Base-by-base conservation (phyloP, 2,888 invertebrate genomes). In the Pedicia rivosa region DNA sequence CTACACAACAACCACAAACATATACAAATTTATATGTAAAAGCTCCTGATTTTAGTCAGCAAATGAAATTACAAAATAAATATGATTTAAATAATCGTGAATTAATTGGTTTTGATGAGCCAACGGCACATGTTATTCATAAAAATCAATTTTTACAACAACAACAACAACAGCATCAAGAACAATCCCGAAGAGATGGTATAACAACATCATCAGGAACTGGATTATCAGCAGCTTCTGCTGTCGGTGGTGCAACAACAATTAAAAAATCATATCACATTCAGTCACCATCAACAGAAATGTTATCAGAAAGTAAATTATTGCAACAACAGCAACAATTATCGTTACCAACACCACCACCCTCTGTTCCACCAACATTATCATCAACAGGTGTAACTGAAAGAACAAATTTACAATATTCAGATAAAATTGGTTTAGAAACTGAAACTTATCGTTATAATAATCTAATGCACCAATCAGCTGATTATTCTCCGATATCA, bases 11-110 rank as follows among this genome's bases (percentile, higher is more conserved):
- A 19, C 12, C 31, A 19, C 12, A n/a, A n/a, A n/a, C 27, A 12
- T 31, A 31, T 19, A 8, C 31, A 33, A 43, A 41, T 35, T 35
- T 44, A 19, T 46, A 46, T 36, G 41, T 46, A 12, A 43, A 43
- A 34, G 33, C 43, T 6, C 46, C 46, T 6, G 42, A 44, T 34
- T 46, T 46, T 29, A 40, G 35, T 31, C 35, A 31, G 12, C 39
- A 43, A 16, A 36, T n/a, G n/a, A n/a, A 43, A 25, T 41, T 41
- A 22, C 38, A 44, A 27, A 41, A 26, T 26, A 43, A 43, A 38
- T 8, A 19, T 9, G 16, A 16, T 27, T 14, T 17, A 3, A 25
- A 15, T 4, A 26, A 25, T 17, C 17, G 29, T 29, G 36, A 37
- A 8, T n/a, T n/a, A n/a, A n/a, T n/a, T n/a, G n/a, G n/a, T n/a